Conservation (phyloP, 2,113 vertebrate species). For the Sterrhoptilus dennistouni region DNA sequence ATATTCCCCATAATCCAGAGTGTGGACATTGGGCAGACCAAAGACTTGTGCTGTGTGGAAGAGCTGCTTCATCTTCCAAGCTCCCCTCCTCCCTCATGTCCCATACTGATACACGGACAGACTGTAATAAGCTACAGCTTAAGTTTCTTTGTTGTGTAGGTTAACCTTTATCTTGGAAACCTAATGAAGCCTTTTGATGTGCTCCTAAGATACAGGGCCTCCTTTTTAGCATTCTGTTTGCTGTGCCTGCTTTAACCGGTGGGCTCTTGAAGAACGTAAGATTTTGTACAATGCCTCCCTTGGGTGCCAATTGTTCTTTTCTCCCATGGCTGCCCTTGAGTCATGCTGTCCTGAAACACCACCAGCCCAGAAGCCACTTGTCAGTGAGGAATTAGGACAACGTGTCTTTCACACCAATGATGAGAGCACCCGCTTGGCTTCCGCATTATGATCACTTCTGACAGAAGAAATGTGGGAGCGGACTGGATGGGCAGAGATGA, state of each 20-base stretch:
- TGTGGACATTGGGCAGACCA: fast-evolving
- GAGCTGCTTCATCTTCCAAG: background rate
- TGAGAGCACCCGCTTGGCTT: background rate
- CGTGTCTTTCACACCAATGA: conserved; percentile 15
- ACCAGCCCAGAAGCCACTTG: background rate
- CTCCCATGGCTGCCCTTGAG: conserved; percentile 60
- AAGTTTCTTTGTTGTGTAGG: background rate
- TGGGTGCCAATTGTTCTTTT: conserved; percentile 27
- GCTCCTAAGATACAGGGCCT: background rate
- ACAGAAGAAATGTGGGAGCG: background rate
- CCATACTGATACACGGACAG: fast-evolving
- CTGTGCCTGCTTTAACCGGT: background rate
- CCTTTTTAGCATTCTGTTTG: conserved; percentile 36
- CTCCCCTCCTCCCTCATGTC: fast-evolving
- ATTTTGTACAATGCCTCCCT: conserved; percentile 18
- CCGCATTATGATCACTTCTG: background rate
- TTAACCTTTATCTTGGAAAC: conserved; percentile 34
- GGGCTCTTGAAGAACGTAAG: background rate
- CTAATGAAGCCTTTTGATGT: conserved; percentile 27
- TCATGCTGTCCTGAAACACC: background rate
- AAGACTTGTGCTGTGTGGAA: background rate
- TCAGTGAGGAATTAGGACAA: conserved; percentile 34
- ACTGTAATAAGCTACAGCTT: background rate
- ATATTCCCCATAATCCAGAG: background rate
- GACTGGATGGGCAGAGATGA: background rate